Conservation (phyloP, 1,140 invertebrate genomes). For the Monochamus saltuarius region DNA sequence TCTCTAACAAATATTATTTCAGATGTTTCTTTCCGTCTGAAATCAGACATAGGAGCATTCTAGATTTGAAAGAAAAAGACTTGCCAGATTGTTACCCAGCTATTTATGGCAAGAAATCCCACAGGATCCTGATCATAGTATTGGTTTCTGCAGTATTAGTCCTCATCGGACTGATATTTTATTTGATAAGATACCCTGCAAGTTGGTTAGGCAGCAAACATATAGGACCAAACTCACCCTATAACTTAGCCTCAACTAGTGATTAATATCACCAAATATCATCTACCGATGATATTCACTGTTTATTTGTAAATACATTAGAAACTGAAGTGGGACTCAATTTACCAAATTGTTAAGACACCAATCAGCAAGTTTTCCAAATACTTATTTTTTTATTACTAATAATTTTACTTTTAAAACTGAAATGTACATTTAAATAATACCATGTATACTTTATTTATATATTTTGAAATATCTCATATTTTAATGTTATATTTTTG, state of each 20-base stretch:
- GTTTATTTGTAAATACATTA: too few relatives aligned
- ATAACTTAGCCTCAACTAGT: conserved; percentile 25
- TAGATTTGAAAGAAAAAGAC: conserved; percentile 31
- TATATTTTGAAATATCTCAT: too few relatives aligned
- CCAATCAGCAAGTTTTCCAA: too few relatives aligned
- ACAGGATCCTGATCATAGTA: conserved; percentile 35
- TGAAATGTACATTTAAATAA: too few relatives aligned
- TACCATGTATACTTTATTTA: too few relatives aligned
- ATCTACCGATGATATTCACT: neutral
- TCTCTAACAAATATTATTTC: neutral
- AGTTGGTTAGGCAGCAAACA: conserved; percentile 18
- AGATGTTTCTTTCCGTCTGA: neutral
- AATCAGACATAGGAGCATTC: conserved; percentile 31
- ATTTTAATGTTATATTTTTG: too few relatives aligned
- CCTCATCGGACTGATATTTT: conserved; percentile 39
- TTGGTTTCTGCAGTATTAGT: conserved; percentile 34
- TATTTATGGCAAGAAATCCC: conserved; percentile 36
- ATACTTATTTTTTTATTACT: too few relatives aligned
- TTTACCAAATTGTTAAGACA: too few relatives aligned
- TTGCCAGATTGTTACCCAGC: conserved; percentile 40
- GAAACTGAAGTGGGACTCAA: too few relatives aligned
- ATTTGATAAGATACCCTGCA: conserved; percentile 39
- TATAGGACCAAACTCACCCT: conserved; percentile 43
- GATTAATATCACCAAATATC: neutral
- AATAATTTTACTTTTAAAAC: too few relatives aligned